Evolutionary conservation across 2,888 invertebrate genomes (phyloP), one percentile per base, ranked within the genome.

Genomic region (Chrysina gloriosa): DNA sequence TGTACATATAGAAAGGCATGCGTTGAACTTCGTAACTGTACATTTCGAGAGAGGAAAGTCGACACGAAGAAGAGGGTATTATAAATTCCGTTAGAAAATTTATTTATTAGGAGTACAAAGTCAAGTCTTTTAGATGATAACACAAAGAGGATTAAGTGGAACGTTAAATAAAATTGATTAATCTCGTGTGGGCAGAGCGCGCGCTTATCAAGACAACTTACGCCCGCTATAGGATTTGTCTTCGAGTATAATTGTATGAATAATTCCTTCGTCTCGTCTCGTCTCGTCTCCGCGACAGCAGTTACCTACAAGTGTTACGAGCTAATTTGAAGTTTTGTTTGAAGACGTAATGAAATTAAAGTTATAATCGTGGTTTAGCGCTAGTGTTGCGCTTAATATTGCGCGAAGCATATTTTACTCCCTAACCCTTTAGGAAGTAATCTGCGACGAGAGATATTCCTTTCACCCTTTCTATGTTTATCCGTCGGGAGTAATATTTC

Each of bases 81-180:
- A 58, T 42, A 58, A 42, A 58, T 42, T 58, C 58, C 58, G 58
- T 58, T 58, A 58, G 58, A 45, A 58, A 64, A 64, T 64, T 52
- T 64, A 64, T 64, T 64, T 52, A 64, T 52, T 64, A 64, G 52
- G 29, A 29, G 52, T 27, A 31, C 64, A 39, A 52, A 42, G 27
- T 36, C 39, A 39, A 64, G 34, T 64, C 64, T 34, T 36, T 52
- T 39, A 52, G 50, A 64, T 52, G 64, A 64, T 64, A 64, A 64
- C 52, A 64, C 64, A 64, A 64, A 64, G 64, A 64, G 64, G 64
- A 64, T 64, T 64, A 64, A 14, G 36, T 52, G 36, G 25, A 50
- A 39, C 31, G 64, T 52, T 64, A 64, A 64, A 64, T 64, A 64
- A 52, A 64, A 50, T 64, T 64, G 64, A 64, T 64, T 64, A 64